phyloP scores from a whole-genome alignment of 2,113 vertebrate species.

The Rhinogobius similis region DNA sequence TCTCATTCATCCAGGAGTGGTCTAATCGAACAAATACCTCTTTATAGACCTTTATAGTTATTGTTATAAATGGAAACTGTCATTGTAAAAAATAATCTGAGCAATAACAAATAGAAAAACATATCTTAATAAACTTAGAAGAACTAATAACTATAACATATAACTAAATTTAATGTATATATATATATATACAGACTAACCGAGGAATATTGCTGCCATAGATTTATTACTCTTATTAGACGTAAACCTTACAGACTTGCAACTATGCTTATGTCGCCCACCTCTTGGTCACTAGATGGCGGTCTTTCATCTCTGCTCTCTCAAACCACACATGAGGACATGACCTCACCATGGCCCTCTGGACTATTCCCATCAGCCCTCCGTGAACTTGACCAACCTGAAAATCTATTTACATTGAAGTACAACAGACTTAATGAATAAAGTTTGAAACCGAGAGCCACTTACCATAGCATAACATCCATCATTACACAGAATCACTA shows the following conservation, averaged over 20 bases:
- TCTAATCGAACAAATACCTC: too few relatives aligned
- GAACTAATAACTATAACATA: neutral
- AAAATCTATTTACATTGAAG: neutral
- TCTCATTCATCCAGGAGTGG: neutral
- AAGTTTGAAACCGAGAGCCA: neutral
- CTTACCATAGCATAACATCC: slow-evolving; percentile 95
- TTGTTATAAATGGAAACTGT: neutral
- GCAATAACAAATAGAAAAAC: neutral
- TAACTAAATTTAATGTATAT: too few relatives aligned
- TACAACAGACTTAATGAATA: neutral
- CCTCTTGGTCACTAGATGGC: slow-evolving; percentile 95
- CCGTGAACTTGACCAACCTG: slow-evolving; percentile 96
- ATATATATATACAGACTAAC: too few relatives aligned
- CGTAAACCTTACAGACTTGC: neutral
- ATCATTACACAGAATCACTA: slow-evolving; percentile 93
- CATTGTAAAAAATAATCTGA: too few relatives aligned
- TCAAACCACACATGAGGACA: slow-evolving; percentile 99
- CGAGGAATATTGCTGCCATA: too few relatives aligned
- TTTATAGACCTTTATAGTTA: neutral
- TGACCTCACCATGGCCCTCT: slow-evolving; percentile 91
- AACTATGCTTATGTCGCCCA: slow-evolving; percentile 42
- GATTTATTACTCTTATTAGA: neutral
- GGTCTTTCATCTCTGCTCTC: slow-evolving; percentile 94
- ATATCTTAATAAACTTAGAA: neutral
- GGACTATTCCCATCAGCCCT: slow-evolving; percentile 91